A percentile compares a stretch with the other conserved stretches of the same genome.
Evolutionary conservation across 2,797 vertebrate genomes (phyloP).

Genomic region (Artibeus lituratus): DNA sequence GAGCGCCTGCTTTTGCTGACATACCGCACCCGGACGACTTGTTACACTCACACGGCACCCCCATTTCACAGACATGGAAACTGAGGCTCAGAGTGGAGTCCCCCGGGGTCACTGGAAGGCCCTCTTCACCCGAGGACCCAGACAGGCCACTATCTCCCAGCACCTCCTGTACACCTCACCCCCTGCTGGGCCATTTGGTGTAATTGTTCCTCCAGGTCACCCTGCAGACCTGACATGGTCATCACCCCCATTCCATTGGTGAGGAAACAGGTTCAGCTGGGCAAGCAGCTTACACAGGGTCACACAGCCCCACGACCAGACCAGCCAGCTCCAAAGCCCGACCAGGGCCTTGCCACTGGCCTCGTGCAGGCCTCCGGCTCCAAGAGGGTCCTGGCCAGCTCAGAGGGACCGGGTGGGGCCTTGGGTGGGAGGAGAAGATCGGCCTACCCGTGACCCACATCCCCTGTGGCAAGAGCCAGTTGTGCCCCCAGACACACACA

Average conservation of each 20-base stretch:
- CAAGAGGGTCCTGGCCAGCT: not conserved
- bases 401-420: not conserved
- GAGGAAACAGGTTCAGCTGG: not conserved
- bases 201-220: not conserved
- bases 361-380: not conserved
- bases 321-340: not conserved
- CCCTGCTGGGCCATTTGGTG: not conserved
- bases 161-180: rapidly evolving
- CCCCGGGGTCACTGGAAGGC: not conserved
- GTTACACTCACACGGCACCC: not conserved
- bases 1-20: not conserved
- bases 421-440: not conserved
- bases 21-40: rapidly evolving
- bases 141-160: not conserved
- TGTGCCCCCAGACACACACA: not conserved
- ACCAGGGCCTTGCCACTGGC: not conserved
- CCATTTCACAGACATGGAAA: not conserved
- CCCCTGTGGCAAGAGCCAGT: rapidly evolving
- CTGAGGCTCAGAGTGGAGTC: not conserved
- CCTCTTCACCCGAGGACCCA: not conserved
- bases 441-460: not conserved
- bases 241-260: not conserved
- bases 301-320: not conserved
- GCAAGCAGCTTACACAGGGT: not conserved
- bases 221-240: not conserved